Base-by-base conservation (phyloP, 2,797 vertebrate species). In the Chanos chanos region DNA sequence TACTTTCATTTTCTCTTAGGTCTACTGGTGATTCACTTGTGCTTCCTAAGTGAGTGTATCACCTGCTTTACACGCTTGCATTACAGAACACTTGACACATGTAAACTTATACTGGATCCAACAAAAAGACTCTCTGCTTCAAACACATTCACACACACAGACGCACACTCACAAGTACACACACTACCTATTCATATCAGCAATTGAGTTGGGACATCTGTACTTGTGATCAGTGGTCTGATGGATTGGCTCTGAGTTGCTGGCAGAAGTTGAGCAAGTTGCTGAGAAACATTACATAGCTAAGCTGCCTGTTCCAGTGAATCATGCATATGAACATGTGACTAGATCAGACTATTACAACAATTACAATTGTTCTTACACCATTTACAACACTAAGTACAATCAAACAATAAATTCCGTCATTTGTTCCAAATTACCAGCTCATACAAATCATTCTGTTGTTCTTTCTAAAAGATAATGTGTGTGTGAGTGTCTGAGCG, bases 21-120 rank as follows among this genome's bases (percentile, higher is more conserved):
- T n/a, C n/a, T n/a, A n/a, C n/a, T n/a, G n/a, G n/a, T n/a, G n/a
- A 18, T 47, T n/a, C 24, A 24, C 19, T n/a, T 19, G 7, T 27
- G 30, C 8, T 49, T 16, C 3, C 18, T 7, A 39, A 22, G 50
- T 39, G 44, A 53, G 33, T 8, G 1, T 36, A 24, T 55, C 27
- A 48, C 48, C 6, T 12, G 16, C 27, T 44, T 6, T 13, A 24
- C 50, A 9, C 31, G 36, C 10, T 37, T 24, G n/a, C 3, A n/a
- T 27, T 36, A 36, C 10, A n/a, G n/a, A n/a, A n/a, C n/a, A 10
- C 36, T 13, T n/a, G 18, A 31, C 39, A 13, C 2, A 7, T 5
- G 27, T 37, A 64, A 28, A 45, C n/a, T 30, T 63, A 40, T 18
- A 51, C 24, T 25, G 44, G 44, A 31, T 9, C 43, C 51, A 64